Base-by-base conservation (phyloP, 2,888 invertebrate species). In the Andrena dorsata region DNA sequence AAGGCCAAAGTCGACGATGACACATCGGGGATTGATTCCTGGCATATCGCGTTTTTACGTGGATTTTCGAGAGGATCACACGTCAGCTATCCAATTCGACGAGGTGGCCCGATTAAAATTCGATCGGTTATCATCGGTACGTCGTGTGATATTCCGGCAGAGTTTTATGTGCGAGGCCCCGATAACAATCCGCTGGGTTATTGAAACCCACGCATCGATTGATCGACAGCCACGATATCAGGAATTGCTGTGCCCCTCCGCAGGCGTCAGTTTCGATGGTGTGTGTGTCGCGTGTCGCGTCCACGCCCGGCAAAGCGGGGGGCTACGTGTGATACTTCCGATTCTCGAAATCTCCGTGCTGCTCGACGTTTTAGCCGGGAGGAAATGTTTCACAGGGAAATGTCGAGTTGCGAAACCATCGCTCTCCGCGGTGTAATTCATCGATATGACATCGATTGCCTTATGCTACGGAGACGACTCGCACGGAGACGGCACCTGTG, bases 141-240 rank as follows among this genome's bases (percentile, higher is more conserved):
- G 85, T 80, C 79, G 79, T 30, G 78, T 56, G 81, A 87, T 82
- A 82, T 80, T 79, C 69, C 80, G 79, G 63, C 83, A 51, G 84
- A 79, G 84, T 88, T 88, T 83, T 83, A 86, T 84, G 79, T 83
- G 76, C 79, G 83, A 30, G 23, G 30, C 41, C 41, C 75, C 76
- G 89, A 90, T 88, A 89, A 88, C 87, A 84, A 88, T 89, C 84
- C 84, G 80, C 49, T 80, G 84, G 84, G 85, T 89, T 88, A 89
- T 88, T 85, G 82, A 85, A 82, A 83, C 85, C 86, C 64, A 79
- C 77, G 76, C 82, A 73, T 83, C 84, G 82, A 88, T 85, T 86
- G 82, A 89, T 84, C 84, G 86, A 84, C 80, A 80, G 77, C 51
- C 65, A 77, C 75, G 82, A 86, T 88, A 89, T 86, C 84, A 81